Percentiles rank a stretch among this genome's conserved stretches.
Evolutionary conservation across 1,140 invertebrate genomes (phyloP).

Genomic region (Pararge aegeria): DNA sequence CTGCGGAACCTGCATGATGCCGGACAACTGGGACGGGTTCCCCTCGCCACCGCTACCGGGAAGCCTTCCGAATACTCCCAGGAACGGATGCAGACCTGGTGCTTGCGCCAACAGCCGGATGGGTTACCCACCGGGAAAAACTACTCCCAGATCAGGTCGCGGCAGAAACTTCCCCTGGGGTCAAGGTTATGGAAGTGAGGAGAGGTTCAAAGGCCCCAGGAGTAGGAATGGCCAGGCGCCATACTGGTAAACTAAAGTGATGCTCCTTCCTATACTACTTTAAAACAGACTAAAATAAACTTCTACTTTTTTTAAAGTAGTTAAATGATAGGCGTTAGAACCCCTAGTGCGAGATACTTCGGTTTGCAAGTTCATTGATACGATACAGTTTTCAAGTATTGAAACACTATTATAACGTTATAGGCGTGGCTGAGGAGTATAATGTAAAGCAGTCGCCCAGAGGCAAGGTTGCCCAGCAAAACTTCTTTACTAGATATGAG

Average conservation of each 20-base stretch:
- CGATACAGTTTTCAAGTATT: too few species aligned
- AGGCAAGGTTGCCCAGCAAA: too few species aligned
- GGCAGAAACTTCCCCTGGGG: conserved; percentile 61
- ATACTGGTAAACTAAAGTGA: conserved; percentile 52
- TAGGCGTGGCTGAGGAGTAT: too few species aligned
- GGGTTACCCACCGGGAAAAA: conserved; percentile 45
- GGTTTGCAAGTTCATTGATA: too few species aligned
- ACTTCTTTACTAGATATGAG: too few species aligned
- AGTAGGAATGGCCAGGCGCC: conserved; percentile 57
- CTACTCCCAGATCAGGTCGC: conserved; percentile 35
- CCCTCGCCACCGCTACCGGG: conserved; percentile 40
- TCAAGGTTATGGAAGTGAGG: conserved; percentile 45
- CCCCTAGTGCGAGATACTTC: too few species aligned
- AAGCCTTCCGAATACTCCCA: conserved; percentile 49
- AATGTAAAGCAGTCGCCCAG: too few species aligned
- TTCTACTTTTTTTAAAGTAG: too few species aligned
- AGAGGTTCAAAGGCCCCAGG: conserved; percentile 56
- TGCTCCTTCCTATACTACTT: not conserved
- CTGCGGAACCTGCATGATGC: conserved; percentile 56
- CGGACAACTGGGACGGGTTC: conserved; percentile 53
- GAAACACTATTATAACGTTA: too few species aligned
- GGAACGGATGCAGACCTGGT: conserved; percentile 58
- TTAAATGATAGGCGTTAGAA: too few species aligned
- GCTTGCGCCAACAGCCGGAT: conserved; percentile 48
- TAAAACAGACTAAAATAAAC: too few species aligned